These are phyloP conservation scores for Penaeus japonicus DNA, from an alignment of 1,140 invertebrate species.

Conservation along the genomic window DNA sequence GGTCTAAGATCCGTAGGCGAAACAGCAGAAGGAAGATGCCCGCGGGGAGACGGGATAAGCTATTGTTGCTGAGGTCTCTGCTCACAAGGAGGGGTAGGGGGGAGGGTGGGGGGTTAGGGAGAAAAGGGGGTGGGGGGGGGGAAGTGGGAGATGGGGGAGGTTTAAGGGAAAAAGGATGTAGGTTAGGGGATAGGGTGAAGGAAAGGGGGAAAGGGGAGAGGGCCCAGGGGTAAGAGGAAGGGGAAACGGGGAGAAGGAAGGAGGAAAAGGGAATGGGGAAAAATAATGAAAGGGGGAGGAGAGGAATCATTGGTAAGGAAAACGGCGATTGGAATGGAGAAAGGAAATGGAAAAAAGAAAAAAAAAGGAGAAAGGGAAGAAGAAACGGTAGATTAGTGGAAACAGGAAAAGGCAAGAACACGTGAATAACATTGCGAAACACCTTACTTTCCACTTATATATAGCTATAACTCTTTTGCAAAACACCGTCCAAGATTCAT, in stretches of 20 bases:
- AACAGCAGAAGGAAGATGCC: background rate
- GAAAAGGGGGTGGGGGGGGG: background rate
- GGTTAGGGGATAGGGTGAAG: too few species aligned
- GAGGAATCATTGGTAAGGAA: background rate
- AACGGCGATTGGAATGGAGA: background rate
- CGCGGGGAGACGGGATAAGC: background rate
- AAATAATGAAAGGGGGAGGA: too few species aligned
- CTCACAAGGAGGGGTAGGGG: background rate
- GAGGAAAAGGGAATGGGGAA: background rate
- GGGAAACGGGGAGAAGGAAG: background rate
- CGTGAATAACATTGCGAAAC: background rate
- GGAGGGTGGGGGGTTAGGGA: background rate
- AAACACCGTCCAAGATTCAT: too few species aligned
- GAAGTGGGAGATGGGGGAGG: background rate
- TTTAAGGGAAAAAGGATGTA: background rate
- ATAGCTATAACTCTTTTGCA: too few species aligned
- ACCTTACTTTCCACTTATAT: too few species aligned
- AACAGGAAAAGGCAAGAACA: background rate
- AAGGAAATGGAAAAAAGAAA: background rate
- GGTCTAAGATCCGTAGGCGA: slow-evolving; percentile 27
- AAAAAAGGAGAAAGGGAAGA: background rate
- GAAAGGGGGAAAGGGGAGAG: background rate
- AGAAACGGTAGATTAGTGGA: background rate
- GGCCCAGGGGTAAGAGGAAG: background rate
- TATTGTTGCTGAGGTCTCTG: slow-evolving; percentile 41